Conservation (phyloP, 2,888 invertebrate species). For the Ichneumon xanthorius region DNA sequence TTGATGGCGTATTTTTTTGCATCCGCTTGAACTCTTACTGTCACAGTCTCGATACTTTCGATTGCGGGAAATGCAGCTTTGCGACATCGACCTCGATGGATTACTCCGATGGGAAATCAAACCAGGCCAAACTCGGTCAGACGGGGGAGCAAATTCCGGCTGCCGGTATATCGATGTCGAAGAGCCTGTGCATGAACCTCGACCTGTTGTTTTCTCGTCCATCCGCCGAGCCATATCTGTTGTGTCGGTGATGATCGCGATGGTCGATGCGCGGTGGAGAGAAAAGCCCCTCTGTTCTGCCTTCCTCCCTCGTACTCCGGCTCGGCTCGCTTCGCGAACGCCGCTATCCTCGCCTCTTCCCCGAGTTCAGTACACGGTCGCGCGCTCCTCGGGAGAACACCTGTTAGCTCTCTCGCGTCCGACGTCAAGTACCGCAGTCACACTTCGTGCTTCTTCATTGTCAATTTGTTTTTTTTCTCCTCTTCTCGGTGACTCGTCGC, state of each 20-base stretch:
- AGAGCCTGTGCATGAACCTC: background rate
- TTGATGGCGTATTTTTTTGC: no score
- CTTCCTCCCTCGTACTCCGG: conserved; percentile 25
- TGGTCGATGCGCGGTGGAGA: conserved; percentile 68
- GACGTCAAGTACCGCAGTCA: conserved; percentile 12
- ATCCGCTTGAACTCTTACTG: no score
- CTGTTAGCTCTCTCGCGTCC: conserved; percentile 74
- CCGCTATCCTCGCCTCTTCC: conserved; percentile 45
- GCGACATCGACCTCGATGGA: background rate
- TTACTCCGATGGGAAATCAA: no score
- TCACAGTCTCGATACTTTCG: no score
- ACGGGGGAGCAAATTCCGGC: no score
- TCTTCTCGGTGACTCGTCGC: background rate
- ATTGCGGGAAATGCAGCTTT: no score
- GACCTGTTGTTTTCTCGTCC: background rate
- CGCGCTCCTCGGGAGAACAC: conserved; percentile 78
- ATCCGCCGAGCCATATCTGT: conserved; percentile 5
- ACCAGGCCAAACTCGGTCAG: no score
- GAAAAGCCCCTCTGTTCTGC: conserved; percentile 53
- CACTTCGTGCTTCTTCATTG: conserved; percentile 2
- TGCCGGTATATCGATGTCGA: no score
- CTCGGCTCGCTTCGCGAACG: conserved; percentile 22
- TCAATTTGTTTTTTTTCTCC: background rate
- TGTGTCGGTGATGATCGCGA: conserved; percentile 39
- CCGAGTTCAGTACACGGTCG: conserved; percentile 77